phyloP scores from a whole-genome alignment of 2,888 invertebrate genomes.

The Megamerina dolium region DNA sequence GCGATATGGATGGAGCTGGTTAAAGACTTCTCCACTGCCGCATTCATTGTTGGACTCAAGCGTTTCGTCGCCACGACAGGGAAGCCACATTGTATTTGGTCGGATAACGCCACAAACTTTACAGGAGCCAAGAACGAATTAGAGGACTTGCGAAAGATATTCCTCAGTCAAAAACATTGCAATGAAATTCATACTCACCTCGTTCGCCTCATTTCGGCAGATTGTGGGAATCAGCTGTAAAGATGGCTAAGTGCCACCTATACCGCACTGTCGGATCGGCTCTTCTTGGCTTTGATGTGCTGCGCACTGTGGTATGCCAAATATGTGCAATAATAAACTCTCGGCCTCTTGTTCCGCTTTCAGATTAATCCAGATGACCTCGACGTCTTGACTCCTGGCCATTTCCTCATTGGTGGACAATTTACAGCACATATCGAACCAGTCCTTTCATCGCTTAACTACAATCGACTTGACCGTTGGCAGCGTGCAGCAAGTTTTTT shows the following conservation, averaged over 20 bases:
- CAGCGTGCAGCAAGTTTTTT: no score
- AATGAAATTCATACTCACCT: no score
- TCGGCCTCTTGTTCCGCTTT: conserved; percentile 12
- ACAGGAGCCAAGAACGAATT: conserved; percentile 1
- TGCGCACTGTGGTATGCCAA: conserved; percentile 10
- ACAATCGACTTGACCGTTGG: no score
- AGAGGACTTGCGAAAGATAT: background rate
- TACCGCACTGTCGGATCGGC: conserved; percentile 3
- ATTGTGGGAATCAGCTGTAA: conserved; percentile 7
- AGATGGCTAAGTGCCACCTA: conserved; percentile 12
- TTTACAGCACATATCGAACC: conserved; percentile 6
- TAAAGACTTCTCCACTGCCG: background rate
- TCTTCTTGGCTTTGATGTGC: conserved; percentile 12
- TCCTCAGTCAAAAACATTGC: no score
- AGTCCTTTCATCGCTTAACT: no score
- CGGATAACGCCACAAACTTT: conserved; percentile 7
- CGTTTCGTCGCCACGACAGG: conserved; percentile 1
- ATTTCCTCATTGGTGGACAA: conserved; percentile 8
- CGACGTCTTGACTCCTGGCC: no score
- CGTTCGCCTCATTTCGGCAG: conserved; percentile 18
- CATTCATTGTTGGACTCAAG: background rate
- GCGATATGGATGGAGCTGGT: background rate
- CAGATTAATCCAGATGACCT: conserved; percentile 11
- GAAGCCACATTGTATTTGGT: background rate
- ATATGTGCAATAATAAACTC: conserved; percentile 17